Base-by-base conservation (phyloP, 2,888 invertebrate genomes). In the Copidosoma aretas region DNA sequence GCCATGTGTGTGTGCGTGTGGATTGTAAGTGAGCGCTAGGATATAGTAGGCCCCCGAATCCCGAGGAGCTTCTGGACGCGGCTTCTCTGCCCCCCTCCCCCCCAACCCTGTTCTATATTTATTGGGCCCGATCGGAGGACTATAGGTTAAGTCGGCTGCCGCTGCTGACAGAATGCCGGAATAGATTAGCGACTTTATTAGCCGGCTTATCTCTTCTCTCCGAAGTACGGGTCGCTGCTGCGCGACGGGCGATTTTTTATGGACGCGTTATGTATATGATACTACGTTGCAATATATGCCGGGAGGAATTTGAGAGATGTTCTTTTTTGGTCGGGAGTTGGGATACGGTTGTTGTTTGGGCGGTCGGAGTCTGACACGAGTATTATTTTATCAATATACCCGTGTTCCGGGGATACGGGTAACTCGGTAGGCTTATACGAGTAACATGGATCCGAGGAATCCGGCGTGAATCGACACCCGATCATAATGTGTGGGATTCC, bases 161-260 rank as follows among this genome's bases (percentile, higher is more conserved):
- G 22, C 15, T 24, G 46, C 46, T 62, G 58, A 46, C 43, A 19
- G 63, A 62, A 69, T 70, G 53, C 60, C 49, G 53, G 43, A 60
- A 70, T 67, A 67, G 64, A 67, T 70, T 61, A 57, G 67, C 66
- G 66, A 63, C 63, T 70, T 70, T 66, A 70, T 66, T 70, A 70
- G 70, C 22, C 17, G 51, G 63, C 56, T 70, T 70, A 67, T 70
- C 70, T 66, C 19, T 25, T 10, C 10, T 14, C 41, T 41, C 10
- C 41, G 17, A 19, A 43, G 39, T 25, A n/a, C 10, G 32, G 24
- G 14, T 41, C 19, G n/a, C n/a, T n/a, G n/a, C n/a, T n/a, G 43
- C 22, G 39, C 21, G 58, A 57, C 54, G 54, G 49, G 19, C 52
- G 12, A 53, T 25, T 52, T 32, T 32, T 32, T 32, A 32, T 32